These are phyloP conservation scores for Palythoa heliodiscus DNA, from an alignment of 92 coral and sea anemone species.

Conservation along the genomic window DNA sequence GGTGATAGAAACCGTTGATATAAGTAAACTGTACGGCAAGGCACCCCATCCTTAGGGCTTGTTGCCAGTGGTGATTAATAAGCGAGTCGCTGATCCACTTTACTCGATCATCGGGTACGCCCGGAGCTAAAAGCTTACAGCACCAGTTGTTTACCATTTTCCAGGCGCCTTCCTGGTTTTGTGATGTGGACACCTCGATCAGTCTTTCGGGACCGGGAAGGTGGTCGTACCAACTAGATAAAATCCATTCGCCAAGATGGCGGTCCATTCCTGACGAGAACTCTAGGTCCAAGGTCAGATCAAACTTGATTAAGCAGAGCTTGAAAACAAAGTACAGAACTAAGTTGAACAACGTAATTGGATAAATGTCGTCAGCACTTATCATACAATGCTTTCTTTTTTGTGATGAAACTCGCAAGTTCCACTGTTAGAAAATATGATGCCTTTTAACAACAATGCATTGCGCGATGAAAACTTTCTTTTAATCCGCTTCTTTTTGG, in stretches of 20 bases:
- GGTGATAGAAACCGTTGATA: constrained; percentile 88
- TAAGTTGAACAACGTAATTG: not conserved
- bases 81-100: constrained; percentile 71
- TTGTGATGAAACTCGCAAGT: not conserved
- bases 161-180: constrained; percentile 64
- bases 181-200: constrained; percentile 77
- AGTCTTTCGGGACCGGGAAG: constrained; percentile 87
- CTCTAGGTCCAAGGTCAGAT: constrained; percentile 30
- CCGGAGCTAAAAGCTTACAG: constrained; percentile 75
- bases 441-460: not conserved
- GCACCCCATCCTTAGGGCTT: constrained; percentile 85
- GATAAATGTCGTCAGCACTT: no score
- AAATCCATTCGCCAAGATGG: constrained; percentile 88
- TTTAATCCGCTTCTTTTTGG: no score
- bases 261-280: constrained; percentile 55
- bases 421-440: not conserved
- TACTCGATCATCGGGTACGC: constrained; percentile 71
- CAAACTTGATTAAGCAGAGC: no score
- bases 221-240: constrained; percentile 92
- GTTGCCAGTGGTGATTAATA: constrained; percentile 75
- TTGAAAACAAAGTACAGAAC: not conserved
- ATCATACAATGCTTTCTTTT: not conserved
- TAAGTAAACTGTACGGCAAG: constrained; percentile 88
- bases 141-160: constrained; percentile 67
- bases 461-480: not conserved